These are phyloP conservation scores for Mellilla xanthometata DNA, from an alignment of 2,888 invertebrate species.

Conservation along the genomic window DNA sequence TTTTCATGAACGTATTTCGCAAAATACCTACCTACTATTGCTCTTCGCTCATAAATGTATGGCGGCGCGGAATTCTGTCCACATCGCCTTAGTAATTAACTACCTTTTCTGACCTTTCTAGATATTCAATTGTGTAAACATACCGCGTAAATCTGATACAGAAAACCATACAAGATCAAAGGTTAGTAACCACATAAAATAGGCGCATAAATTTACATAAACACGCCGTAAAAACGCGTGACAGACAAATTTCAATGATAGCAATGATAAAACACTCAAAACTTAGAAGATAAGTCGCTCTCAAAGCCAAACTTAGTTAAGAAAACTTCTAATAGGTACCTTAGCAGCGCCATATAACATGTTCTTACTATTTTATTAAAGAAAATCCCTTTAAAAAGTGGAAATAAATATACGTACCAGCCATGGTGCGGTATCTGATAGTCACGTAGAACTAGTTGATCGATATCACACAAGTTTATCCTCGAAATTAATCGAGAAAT, in stretches of 20 bases:
- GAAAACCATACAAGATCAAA: slow-evolving; percentile 5
- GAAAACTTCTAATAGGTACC: not conserved
- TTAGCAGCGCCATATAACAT: no score
- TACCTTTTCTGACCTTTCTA: not conserved
- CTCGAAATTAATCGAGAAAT: slow-evolving; percentile 25
- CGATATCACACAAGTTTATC: slow-evolving; percentile 4
- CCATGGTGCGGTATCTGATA: slow-evolving; percentile 45
- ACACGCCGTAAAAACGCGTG: slow-evolving; percentile 3
- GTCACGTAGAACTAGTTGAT: slow-evolving; percentile 31
- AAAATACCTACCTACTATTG: no score
- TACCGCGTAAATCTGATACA: no score
- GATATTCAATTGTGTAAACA: not conserved
- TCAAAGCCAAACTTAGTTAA: no score
- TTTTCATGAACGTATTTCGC: no score
- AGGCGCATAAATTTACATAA: slow-evolving; percentile 14
- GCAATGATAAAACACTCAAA: slow-evolving; percentile 1
- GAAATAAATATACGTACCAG: slow-evolving; percentile 48
- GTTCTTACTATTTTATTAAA: no score
- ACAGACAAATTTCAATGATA: not conserved
- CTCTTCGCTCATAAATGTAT: no score
- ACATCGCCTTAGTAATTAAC: no score
- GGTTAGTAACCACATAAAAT: slow-evolving; percentile 7
- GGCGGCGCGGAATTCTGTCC: no score
- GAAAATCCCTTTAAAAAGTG: slow-evolving; percentile 23
- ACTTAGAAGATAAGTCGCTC: no score